phyloP scores from a whole-genome alignment of 2,797 vertebrate genomes.

The Myotis myotis region DNA sequence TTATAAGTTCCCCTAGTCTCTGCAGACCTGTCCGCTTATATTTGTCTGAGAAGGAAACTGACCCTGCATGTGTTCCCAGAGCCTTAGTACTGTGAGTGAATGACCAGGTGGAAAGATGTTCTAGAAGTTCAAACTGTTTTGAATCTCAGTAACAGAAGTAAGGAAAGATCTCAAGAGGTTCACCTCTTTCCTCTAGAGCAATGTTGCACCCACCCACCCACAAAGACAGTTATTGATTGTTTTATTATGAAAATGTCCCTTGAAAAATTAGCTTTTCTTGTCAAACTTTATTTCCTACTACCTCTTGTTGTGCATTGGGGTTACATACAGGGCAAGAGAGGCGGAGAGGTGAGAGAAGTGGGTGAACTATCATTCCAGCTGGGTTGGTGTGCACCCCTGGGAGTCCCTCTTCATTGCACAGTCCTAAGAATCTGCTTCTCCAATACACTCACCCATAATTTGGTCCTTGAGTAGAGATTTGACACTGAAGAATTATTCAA shows the following conservation, averaged over 20 bases:
- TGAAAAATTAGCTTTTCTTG: background rate
- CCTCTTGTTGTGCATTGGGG: background rate
- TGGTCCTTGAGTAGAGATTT: background rate
- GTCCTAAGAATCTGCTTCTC: background rate
- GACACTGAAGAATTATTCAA: background rate
- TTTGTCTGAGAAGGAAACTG: background rate
- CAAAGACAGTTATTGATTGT: background rate
- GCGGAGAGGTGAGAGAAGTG: background rate
- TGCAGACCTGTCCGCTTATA: background rate
- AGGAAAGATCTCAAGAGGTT: background rate
- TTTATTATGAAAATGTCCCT: background rate
- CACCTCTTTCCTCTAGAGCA: background rate
- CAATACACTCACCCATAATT: background rate
- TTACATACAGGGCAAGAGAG: background rate
- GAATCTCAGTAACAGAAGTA: background rate
- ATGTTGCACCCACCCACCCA: background rate
- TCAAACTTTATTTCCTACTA: background rate
- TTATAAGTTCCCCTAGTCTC: background rate
- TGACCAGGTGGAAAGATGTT: background rate
- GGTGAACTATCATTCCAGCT: background rate
- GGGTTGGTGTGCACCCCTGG: rapidly evolving
- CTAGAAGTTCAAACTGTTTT: background rate
- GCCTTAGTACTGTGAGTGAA: background rate
- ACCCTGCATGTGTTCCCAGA: background rate
- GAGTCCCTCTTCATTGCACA: background rate